phyloP scores from a whole-genome alignment of 2,113 vertebrate genomes.

The Globicephala melas region DNA sequence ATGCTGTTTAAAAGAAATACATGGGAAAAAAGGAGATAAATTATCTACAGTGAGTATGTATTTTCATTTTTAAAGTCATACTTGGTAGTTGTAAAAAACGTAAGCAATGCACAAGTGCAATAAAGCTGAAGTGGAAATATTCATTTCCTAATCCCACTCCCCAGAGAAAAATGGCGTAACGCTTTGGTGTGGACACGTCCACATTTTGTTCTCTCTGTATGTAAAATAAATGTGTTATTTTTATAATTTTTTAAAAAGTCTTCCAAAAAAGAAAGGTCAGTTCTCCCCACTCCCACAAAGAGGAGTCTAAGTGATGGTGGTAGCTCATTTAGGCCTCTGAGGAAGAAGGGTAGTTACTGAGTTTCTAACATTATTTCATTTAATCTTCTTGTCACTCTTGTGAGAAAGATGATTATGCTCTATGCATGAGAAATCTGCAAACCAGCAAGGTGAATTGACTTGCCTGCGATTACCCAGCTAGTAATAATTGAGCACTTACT shows the following conservation, averaged over 20 bases:
- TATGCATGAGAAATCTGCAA: background rate
- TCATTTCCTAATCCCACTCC: background rate
- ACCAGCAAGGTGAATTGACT: background rate
- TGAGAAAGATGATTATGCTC: background rate
- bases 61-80: conserved; percentile 8
- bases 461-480: background rate
- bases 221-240: background rate
- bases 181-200: background rate
- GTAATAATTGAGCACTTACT: background rate
- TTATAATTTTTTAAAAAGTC: background rate
- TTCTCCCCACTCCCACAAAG: background rate
- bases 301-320: background rate
- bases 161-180: background rate
- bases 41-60: background rate
- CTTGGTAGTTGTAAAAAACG: background rate
- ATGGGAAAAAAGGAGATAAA: background rate
- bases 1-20: background rate
- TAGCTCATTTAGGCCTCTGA: background rate
- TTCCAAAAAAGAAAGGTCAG: background rate
- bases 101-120: background rate
- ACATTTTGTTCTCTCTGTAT: background rate
- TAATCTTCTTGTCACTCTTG: background rate
- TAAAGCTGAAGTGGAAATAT: background rate
- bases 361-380: background rate
- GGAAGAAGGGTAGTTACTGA: background rate